Conservation (phyloP, 1,140 invertebrate species). For the Drosophila prosaltans region DNA sequence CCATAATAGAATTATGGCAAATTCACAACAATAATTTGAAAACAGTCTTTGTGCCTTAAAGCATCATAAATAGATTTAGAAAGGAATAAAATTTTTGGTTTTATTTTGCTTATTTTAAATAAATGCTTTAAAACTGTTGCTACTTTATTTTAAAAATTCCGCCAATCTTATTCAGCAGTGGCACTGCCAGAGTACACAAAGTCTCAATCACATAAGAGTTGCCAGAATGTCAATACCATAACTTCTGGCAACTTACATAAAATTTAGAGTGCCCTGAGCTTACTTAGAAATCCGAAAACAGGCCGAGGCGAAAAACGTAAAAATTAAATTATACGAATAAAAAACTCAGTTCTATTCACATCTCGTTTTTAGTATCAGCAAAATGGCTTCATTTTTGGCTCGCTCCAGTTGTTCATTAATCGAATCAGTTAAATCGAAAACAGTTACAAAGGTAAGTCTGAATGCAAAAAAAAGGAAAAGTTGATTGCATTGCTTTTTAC, state of each 20-base stretch:
- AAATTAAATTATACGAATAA: background rate
- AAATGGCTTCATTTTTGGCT: constrained; percentile 79
- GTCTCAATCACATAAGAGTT: background rate
- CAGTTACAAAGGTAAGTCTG: constrained; percentile 66
- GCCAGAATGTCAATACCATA: background rate
- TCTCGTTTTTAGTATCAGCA: constrained; percentile 21
- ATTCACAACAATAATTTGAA: too few species aligned
- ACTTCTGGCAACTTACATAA: background rate
- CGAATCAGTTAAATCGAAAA: constrained; percentile 62
- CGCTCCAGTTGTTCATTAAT: constrained; percentile 63
- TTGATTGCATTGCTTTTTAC: constrained; percentile 59
- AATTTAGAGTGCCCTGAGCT: background rate
- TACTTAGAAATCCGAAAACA: constrained; percentile 10
- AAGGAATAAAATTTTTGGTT: too few species aligned
- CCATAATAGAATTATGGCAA: background rate
- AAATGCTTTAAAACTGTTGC: background rate
- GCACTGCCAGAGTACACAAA: background rate
- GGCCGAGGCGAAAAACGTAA: constrained; percentile 29
- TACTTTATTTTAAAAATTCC: too few species aligned
- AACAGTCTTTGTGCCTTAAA: too few species aligned
- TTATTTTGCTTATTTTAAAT: background rate
- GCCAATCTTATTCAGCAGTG: background rate
- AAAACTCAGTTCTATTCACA: background rate
- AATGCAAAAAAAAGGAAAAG: constrained; percentile 20
- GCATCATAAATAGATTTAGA: too few species aligned